Conservation (phyloP, 1,140 invertebrate species). For the Sitophilus oryzae region DNA sequence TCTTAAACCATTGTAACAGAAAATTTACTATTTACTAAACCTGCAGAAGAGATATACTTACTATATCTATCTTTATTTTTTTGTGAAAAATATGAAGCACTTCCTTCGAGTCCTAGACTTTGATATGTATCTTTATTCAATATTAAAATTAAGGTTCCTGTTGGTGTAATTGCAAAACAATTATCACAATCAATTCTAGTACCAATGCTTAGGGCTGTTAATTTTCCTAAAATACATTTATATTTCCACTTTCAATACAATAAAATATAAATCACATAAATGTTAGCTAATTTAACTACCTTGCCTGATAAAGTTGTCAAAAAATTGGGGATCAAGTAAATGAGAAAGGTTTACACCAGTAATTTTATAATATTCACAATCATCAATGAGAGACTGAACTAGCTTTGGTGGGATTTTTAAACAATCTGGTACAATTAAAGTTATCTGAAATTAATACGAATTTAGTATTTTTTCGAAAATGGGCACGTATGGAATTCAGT, state of each 20-base stretch:
- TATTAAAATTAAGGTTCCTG: slow-evolving; percentile 48
- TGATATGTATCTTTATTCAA: slow-evolving; percentile 48
- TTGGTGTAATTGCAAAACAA: slow-evolving; percentile 47
- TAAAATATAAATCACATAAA: neutral
- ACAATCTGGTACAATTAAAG: slow-evolving; percentile 50
- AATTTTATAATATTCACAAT: slow-evolving; percentile 54
- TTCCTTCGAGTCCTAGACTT: slow-evolving; percentile 51
- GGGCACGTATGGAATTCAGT: slow-evolving; percentile 26
- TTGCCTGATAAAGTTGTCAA: slow-evolving; percentile 12
- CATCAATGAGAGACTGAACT: slow-evolving; percentile 40
- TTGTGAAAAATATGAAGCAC: slow-evolving; percentile 44
- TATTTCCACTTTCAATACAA: neutral
- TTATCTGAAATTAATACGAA: slow-evolving; percentile 51
- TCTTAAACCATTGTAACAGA: no score
- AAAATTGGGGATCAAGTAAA: slow-evolving; percentile 43
- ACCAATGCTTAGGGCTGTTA: slow-evolving; percentile 47
- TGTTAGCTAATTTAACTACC: slow-evolving; percentile 5
- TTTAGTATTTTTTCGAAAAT: slow-evolving; percentile 6
- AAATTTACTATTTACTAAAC: no score
- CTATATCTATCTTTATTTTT: slow-evolving; percentile 47
- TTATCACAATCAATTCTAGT: slow-evolving; percentile 50
- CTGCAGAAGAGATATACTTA: slow-evolving; percentile 46
- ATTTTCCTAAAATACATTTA: slow-evolving; percentile 42
- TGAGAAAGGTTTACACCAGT: slow-evolving; percentile 43
- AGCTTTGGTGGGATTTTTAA: slow-evolving; percentile 43